Evolutionary conservation across 1,140 invertebrate species (phyloP).

Genomic region (Nasonia giraulti): DNA sequence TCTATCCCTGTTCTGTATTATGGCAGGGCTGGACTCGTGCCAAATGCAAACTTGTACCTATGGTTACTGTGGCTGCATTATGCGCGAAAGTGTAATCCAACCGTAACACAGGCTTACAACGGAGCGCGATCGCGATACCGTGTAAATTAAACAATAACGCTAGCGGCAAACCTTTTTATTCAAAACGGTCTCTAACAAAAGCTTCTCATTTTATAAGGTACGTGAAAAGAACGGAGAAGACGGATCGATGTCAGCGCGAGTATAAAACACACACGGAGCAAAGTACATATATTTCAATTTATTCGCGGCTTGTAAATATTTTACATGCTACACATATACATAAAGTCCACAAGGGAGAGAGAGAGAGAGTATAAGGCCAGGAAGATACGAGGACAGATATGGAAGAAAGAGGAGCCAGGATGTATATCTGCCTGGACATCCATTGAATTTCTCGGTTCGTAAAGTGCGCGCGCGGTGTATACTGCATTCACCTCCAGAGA

Average conservation of each 20-base stretch:
- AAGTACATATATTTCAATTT: background rate
- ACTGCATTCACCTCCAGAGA: background rate
- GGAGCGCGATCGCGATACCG: background rate
- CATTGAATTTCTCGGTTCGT: slow-evolving; percentile 37
- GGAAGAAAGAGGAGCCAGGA: slow-evolving; percentile 32
- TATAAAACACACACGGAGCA: background rate
- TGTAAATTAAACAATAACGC: background rate
- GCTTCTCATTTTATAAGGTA: too few relatives aligned
- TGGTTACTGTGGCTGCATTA: background rate
- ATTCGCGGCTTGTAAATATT: slow-evolving; percentile 1
- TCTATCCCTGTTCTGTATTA: background rate
- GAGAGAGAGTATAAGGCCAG: background rate
- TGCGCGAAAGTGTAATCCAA: background rate
- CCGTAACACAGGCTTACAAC: too few relatives aligned
- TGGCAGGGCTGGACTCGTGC: background rate
- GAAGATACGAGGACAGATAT: slow-evolving; percentile 36
- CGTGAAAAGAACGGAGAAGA: background rate
- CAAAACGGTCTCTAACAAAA: too few relatives aligned
- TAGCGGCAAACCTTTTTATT: background rate
- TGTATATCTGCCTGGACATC: slow-evolving; percentile 30
- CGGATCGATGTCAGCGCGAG: background rate
- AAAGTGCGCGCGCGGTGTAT: slow-evolving; percentile 16
- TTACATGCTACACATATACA: background rate
- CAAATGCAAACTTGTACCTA: background rate
- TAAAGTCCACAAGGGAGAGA: background rate